Conservation (phyloP, 2,113 vertebrate genomes). For the Oxyura jamaicensis region DNA sequence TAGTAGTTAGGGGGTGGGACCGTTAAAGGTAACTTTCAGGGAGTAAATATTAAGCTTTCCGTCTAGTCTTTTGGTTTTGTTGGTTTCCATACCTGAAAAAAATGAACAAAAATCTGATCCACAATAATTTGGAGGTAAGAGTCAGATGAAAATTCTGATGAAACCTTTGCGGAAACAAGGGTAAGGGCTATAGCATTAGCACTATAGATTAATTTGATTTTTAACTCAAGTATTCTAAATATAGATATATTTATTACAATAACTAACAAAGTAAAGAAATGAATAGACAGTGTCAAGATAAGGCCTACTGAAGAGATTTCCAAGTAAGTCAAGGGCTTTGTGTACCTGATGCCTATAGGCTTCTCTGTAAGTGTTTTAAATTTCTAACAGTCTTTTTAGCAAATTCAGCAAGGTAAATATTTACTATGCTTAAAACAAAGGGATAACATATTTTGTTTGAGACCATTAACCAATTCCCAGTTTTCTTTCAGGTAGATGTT, state of each 20-base stretch:
- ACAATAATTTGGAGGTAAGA: background rate
- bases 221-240: background rate
- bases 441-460: slow-evolving; percentile 70
- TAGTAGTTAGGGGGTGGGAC: background rate
- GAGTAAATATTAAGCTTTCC: background rate
- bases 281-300: background rate
- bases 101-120: background rate
- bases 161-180: background rate
- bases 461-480: slow-evolving; percentile 87
- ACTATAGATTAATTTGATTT: background rate
- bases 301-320: background rate
- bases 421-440: slow-evolving; percentile 57
- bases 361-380: background rate
- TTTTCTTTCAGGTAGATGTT: slow-evolving; percentile 97
- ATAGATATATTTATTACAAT: background rate
- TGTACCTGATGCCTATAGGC: background rate
- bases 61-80: background rate
- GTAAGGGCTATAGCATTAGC: background rate
- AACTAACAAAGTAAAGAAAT: background rate
- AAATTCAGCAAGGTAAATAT: slow-evolving; percentile 46
- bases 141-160: background rate
- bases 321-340: background rate
- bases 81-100: background rate
- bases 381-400: background rate
- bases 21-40: background rate